A percentile compares a stretch with the other conserved stretches of the same genome.
Conservation (phyloP, 2,888 invertebrate species). For the Xylota sylvarum region DNA sequence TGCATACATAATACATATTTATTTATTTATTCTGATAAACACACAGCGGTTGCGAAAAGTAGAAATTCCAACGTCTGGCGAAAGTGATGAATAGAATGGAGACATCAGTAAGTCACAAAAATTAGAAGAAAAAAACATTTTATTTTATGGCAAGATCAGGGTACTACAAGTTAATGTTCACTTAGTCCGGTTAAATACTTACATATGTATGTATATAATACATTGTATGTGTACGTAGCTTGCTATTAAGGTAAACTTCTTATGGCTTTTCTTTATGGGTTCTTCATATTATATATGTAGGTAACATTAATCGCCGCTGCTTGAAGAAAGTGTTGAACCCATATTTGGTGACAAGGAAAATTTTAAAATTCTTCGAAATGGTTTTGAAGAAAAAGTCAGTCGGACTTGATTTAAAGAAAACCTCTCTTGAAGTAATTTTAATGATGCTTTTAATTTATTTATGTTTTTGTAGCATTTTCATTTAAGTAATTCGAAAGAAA, state of each 20-base stretch:
- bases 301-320: background rate
- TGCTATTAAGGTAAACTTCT: constrained; percentile 24
- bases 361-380: constrained; percentile 5
- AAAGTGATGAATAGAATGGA: constrained; percentile 27
- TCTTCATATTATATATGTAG: background rate
- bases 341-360: constrained; percentile 19
- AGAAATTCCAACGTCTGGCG: constrained; percentile 2
- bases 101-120: constrained; percentile 11
- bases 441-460: background rate
- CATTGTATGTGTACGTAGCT: background rate
- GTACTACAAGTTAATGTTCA: constrained; percentile 28
- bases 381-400: background rate
- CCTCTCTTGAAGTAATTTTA: background rate
- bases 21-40: background rate
- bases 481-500: background rate
- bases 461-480: background rate
- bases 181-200: constrained; percentile 28
- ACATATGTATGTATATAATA: too few relatives aligned
- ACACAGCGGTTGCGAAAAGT: background rate
- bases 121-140: constrained; percentile 4
- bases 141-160: constrained; percentile 19
- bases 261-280: constrained; percentile 1
- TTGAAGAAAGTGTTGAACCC: constrained; percentile 23
- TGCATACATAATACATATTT: background rate
- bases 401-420: too few relatives aligned